These are phyloP conservation scores for Eupithecia tripunctaria DNA, from an alignment of 2,888 invertebrate species.

Conservation along the genomic window DNA sequence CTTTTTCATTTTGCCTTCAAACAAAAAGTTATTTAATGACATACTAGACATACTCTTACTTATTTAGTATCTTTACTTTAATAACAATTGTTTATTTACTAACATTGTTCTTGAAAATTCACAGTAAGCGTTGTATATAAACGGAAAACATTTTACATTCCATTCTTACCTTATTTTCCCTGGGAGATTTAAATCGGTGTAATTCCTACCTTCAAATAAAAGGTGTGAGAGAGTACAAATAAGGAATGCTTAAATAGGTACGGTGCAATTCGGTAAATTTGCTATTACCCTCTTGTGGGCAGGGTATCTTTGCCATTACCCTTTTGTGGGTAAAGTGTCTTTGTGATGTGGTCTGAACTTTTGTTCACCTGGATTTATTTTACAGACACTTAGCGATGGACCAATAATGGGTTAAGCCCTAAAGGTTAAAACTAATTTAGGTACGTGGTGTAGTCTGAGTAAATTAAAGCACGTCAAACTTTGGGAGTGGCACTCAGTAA, in stretches of 20 bases:
- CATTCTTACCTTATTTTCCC: neutral
- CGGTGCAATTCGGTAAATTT: constrained; percentile 46
- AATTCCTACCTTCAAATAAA: constrained; percentile 39
- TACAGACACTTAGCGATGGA: neutral
- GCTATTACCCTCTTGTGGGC: constrained; percentile 50
- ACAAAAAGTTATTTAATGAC: neutral
- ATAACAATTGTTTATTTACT: neutral
- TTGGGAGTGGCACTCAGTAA: no score
- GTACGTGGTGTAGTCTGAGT: neutral
- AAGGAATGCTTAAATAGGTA: constrained; percentile 45
- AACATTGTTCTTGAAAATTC: neutral
- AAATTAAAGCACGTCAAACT: no score
- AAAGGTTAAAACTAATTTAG: neutral
- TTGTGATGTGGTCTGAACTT: constrained; percentile 43
- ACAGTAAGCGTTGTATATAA: neutral
- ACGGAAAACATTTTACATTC: neutral
- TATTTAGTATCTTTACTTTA: no score
- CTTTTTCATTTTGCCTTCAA: neutral
- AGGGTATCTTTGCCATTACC: constrained; percentile 49
- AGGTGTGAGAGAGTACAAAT: constrained; percentile 43
- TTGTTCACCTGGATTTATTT: constrained; percentile 7
- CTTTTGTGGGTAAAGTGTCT: constrained; percentile 47
- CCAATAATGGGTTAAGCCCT: neutral
- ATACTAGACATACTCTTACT: no score
- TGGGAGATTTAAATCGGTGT: constrained; percentile 10